Base-by-base conservation (phyloP, 2,888 invertebrate species). In the Drosophila birchii region DNA sequence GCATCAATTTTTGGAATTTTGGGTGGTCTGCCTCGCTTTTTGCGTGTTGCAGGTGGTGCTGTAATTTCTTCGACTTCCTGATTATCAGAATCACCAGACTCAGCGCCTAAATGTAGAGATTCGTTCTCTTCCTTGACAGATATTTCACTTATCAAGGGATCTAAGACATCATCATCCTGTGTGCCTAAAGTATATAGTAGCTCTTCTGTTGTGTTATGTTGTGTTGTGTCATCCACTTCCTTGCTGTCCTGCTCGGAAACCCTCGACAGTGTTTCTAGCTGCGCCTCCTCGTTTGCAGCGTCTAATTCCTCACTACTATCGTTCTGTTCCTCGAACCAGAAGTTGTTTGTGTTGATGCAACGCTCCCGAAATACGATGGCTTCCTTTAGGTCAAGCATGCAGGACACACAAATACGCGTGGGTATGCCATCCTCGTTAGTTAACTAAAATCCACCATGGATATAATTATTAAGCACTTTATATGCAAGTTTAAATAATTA, bases 281-380 rank as follows among this genome's bases (percentile, higher is more conserved):
- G 16, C 3, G 7, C 23, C 14, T 36, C 34, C 9, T 29, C 20
- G 7, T 8, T 23, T 0, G 7, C 6, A 8, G 16, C 11, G 5
- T 26, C n/a, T 14, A n/a, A 8, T 14, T 38, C 43, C 5, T 18
- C 9, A 9, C 53, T 5, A 11, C 20, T 16, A 11, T 53, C 9
- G 11, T 39, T 11, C 29, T 11, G 29, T 5, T 67, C 18, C 11
- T 38, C 9, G 6, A 43, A 23, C 66, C 49, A 61, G 26, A 32
- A 14, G 18, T 11, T 32, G 43, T 73, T 62, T 4, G 39, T 73
- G 3, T 34, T 47, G 8, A 71, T 51, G 23, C 73, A 71, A 16
- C 54, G 55, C 11, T 73, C 74, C n/a, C 71, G 63, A 23, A 71
- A 71, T 0, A 36, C 54, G 5, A 73, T 34, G 12, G 68, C 72